These are phyloP conservation scores for Drosophila kuntzei DNA, from an alignment of 2,888 invertebrate species.

Conservation along the genomic window DNA sequence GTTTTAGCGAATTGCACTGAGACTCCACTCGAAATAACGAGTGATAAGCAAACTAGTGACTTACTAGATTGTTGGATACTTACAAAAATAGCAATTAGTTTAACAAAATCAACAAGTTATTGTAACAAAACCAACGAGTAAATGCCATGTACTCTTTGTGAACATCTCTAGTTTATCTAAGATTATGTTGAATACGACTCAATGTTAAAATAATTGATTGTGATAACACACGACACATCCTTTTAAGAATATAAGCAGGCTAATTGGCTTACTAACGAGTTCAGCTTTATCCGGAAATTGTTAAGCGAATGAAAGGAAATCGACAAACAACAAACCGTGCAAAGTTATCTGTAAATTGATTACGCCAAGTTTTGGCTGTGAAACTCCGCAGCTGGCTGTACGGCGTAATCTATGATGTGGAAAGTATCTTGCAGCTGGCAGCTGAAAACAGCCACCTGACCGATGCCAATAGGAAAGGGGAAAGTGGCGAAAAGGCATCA, in stretches of 20 bases:
- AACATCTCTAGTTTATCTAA: background rate
- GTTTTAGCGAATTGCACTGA: background rate
- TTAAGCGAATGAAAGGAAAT: background rate
- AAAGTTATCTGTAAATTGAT: slow-evolving; percentile 26
- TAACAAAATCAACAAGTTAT: background rate
- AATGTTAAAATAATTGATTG: background rate
- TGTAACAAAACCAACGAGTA: background rate
- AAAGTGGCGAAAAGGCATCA: background rate
- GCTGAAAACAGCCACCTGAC: slow-evolving; percentile 4
- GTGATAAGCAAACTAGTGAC: too few relatives aligned
- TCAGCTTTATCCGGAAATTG: background rate
- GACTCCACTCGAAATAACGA: background rate
- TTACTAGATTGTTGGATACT: too few relatives aligned
- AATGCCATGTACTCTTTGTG: background rate
- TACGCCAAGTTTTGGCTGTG: slow-evolving; percentile 2
- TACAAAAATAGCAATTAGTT: too few relatives aligned
- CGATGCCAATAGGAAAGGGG: background rate
- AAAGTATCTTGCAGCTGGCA: slow-evolving; percentile 10
- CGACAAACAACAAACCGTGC: background rate
- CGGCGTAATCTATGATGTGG: slow-evolving; percentile 18
- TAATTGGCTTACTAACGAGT: background rate
- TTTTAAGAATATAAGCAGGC: background rate
- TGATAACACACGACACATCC: background rate
- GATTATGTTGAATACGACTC: background rate
- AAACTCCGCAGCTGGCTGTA: slow-evolving; percentile 24